phyloP scores from a whole-genome alignment of 2,113 vertebrate genomes.

The Thermophis baileyi region DNA sequence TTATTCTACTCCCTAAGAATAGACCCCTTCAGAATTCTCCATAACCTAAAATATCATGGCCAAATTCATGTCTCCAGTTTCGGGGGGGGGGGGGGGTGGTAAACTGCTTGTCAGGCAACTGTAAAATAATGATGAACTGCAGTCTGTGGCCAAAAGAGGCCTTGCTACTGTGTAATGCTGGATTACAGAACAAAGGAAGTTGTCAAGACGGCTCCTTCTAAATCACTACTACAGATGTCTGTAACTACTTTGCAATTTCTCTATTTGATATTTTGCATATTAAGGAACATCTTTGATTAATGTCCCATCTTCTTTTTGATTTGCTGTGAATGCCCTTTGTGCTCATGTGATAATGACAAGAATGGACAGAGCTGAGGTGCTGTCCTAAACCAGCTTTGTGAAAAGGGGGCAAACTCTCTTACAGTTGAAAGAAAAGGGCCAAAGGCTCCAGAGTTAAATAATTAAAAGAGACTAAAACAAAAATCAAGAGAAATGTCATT shows the following conservation, averaged over 20 bases:
- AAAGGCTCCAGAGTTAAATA: slow-evolving; percentile 54
- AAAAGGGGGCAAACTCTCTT: not conserved
- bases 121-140: not conserved
- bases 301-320: not conserved
- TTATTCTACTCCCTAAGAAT: not conserved
- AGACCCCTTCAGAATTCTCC: not conserved
- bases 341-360: not conserved
- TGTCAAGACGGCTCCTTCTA: not conserved
- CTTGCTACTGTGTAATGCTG: not conserved
- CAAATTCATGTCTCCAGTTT: not conserved
- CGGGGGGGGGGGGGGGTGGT: not conserved
- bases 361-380: not conserved
- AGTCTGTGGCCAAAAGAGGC: not conserved
- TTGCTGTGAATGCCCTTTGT: not conserved
- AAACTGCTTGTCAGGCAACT: not conserved
- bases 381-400: not conserved
- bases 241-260: not conserved
- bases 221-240: not conserved
- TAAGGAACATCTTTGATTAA: not conserved
- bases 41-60: not conserved
- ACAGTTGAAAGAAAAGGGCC: slow-evolving; percentile 33
- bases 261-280: not conserved
- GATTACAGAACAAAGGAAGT: not conserved
- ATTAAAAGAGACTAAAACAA: slow-evolving; percentile 64
- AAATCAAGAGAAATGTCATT: slow-evolving; percentile 69